These are phyloP conservation scores for Puntigrus tetrazona DNA, from an alignment of 2,113 vertebrate species.

Conservation along the genomic window DNA sequence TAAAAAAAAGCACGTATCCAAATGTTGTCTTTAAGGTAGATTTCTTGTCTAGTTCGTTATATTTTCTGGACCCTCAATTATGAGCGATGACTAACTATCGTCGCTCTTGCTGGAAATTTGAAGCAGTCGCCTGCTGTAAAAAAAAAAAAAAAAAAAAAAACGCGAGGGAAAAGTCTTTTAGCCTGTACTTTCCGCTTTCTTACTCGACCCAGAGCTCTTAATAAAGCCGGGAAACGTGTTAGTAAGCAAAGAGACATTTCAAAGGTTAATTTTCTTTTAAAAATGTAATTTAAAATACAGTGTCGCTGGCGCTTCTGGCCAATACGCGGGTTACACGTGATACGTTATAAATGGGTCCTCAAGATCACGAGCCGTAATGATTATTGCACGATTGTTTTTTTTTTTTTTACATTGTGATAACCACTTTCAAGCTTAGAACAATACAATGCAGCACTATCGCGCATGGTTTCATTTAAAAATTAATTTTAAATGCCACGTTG, in stretches of 20 bases:
- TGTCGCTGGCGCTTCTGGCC: not conserved
- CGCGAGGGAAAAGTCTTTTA: not conserved
- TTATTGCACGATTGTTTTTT: not conserved
- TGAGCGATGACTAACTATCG: not conserved
- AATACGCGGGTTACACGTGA: not conserved
- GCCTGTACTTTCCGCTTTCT: no score
- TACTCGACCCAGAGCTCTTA: not conserved
- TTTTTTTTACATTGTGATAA: not conserved
- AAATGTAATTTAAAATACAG: not conserved
- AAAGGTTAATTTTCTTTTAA: not conserved
- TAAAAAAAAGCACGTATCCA: not conserved
- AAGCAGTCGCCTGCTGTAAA: not conserved
- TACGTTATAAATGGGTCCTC: not conserved
- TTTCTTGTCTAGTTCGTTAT: not conserved
- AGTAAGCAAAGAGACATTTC: not conserved
- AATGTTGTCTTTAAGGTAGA: not conserved
- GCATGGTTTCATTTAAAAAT: not conserved
- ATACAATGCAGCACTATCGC: not conserved
- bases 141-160: no score
- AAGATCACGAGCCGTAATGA: not conserved
- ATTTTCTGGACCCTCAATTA: not conserved
- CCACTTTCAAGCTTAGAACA: not conserved
- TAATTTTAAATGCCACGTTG: not conserved
- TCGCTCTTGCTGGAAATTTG: not conserved
- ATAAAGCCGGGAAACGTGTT: not conserved